Percentiles rank a stretch among this genome's conserved stretches.
Evolutionary conservation across 37 sponge, comb jelly and placozoan genomes (phyloP).

Genomic region (Haliclona indistincta): DNA sequence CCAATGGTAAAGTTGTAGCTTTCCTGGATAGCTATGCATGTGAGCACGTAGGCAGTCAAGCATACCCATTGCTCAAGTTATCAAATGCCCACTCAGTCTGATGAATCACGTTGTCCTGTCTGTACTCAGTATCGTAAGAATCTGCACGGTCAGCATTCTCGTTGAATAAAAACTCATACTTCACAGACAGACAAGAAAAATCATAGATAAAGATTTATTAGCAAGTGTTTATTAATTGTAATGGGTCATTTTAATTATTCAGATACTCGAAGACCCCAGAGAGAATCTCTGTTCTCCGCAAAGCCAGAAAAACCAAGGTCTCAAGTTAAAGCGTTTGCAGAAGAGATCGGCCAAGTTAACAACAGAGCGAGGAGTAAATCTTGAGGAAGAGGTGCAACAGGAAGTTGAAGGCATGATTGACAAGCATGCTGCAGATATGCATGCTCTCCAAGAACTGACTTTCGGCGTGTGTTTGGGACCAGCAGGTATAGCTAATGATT

Average conservation of each 20-base stretch:
- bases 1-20: not conserved
- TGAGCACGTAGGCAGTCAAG: not conserved
- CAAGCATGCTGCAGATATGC: not conserved
- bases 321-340: not conserved
- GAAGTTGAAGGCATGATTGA: not conserved
- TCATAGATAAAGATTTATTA: not conserved
- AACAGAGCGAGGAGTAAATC: not conserved
- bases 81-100: not conserved
- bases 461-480: constrained; percentile 9
- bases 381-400: not conserved
- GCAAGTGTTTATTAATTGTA: not conserved
- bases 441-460: not conserved
- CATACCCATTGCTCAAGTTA: not conserved
- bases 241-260: not conserved
- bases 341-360: not conserved
- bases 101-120: not conserved
- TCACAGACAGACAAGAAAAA: not conserved
- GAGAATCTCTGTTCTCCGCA: not conserved
- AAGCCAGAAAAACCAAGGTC: not conserved
- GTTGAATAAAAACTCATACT: not conserved
- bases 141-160: not conserved
- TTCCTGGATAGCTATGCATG: not conserved
- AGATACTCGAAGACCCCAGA: not conserved
- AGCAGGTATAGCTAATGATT: constrained; percentile 6
- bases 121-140: not conserved